A percentile compares a stretch with the other conserved stretches of the same genome.
These are phyloP conservation scores for Vanacampus margaritifer DNA, from an alignment of 2,113 vertebrate species.

Conservation along the genomic window DNA sequence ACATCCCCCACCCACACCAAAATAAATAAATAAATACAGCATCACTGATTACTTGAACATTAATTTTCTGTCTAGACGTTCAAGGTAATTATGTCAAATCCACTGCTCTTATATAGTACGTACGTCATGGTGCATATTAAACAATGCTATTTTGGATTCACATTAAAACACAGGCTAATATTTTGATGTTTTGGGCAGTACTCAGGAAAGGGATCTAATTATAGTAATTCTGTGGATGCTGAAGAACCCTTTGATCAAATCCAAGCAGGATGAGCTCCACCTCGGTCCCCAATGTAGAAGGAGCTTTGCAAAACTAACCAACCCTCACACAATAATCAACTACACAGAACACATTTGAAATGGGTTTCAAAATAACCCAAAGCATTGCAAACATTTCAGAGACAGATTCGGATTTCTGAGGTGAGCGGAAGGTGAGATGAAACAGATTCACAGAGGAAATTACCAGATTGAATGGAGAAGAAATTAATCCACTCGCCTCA, in stretches of 20 bases:
- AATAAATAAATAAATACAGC: too few relatives aligned
- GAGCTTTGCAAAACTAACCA: constrained; percentile 3
- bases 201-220: not conserved
- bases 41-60: not conserved
- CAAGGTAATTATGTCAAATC: not conserved
- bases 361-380: not conserved
- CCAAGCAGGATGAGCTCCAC: not conserved
- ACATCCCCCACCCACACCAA: too few relatives aligned
- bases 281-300: not conserved
- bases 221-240: not conserved
- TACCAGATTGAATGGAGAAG: not conserved
- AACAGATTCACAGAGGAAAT: constrained; percentile 5
- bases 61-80: not conserved
- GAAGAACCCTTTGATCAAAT: not conserved
- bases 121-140: not conserved
- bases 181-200: not conserved
- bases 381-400: not conserved
- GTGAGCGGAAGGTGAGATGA: constrained; percentile 13
- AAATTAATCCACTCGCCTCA: constrained; percentile 18
- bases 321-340: not conserved
- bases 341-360: not conserved
- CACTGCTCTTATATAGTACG: not conserved
- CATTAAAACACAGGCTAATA: not conserved
- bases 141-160: not conserved
- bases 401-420: constrained; percentile 1